These are phyloP conservation scores for Okapia johnstoni DNA, from an alignment of 2,113 vertebrate species.

Conservation along the genomic window DNA sequence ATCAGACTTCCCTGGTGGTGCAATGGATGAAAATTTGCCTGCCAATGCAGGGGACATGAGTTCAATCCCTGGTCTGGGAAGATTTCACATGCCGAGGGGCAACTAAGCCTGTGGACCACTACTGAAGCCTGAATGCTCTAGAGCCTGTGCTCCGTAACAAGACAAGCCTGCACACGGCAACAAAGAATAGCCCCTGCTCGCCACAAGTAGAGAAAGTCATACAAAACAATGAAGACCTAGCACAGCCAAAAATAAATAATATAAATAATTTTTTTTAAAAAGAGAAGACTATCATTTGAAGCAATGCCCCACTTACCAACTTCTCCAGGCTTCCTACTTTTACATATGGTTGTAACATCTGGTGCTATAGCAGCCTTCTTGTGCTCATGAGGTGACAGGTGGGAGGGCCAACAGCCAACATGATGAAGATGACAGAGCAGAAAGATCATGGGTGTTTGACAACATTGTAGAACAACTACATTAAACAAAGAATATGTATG, in stretches of 20 bases:
- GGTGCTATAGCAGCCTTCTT: neutral
- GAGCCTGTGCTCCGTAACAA: accelerated
- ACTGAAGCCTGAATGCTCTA: accelerated
- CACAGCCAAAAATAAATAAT: neutral
- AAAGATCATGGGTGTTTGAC: neutral
- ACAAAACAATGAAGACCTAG: neutral
- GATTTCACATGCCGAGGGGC: neutral
- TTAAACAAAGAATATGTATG: neutral
- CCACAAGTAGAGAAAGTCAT: neutral
- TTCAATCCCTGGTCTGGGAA: neutral
- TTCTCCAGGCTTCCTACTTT: neutral
- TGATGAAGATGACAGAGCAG: neutral
- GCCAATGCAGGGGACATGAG: neutral
- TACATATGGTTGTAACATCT: neutral
- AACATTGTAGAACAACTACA: neutral
- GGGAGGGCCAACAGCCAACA: neutral
- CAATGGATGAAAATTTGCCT: neutral
- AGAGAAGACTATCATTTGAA: neutral
- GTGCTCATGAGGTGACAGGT: neutral
- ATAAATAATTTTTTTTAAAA: neutral
- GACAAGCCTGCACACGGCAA: neutral
- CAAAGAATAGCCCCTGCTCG: neutral
- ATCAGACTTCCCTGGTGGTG: neutral
- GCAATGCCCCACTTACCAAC: neutral
- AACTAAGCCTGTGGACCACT: neutral